Evolutionary conservation across 1,140 invertebrate genomes (phyloP), one percentile per base, ranked within the genome.

Genomic region (Caenorhabditis latens): DNA sequence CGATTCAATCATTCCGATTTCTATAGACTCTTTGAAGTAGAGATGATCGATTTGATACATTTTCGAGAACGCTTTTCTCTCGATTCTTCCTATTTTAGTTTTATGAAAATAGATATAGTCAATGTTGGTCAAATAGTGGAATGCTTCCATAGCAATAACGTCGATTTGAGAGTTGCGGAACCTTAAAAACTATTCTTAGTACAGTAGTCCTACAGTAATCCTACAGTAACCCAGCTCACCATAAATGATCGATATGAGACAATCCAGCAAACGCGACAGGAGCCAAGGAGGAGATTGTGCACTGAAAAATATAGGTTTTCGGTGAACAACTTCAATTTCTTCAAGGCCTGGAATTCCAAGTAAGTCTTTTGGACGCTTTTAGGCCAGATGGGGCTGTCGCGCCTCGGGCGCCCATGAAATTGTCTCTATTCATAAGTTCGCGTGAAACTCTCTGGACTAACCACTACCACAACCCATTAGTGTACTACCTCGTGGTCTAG

Each of bases 1-100:
- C 7, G 71, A 79, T 79, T 79, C 71, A n/a, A 79, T 79, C 46
- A 53, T 79, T 79, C 14, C 71, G 3, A 79, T 79, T 32, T 79
- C 46, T 2, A 79, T 24, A 5, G 71, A 79, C 14, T 79, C 71
- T 50, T 79, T 79, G 46, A 79, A 79, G 24, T 79, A 79, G 1
- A 79, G 14, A 42, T 79, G 71, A 50, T 79, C 71, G 46, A 79
- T 79, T 79, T 79, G 71, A 53, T 79, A 79, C 71, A 79, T 79
- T 79, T 79, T 79, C 7, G 71, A 79, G 46, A 79, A 79, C 4
- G 71, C 71, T 13, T 79, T 79, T 13, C 71, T 16, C 14, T 79
- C 71, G 71, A 79, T 79, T 43, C 71, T 3, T 24, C 71, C 71
- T 6, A 79, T 79, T 79, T 79, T 79, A 53, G 71, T 50, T 32